phyloP scores from a whole-genome alignment of 1,140 invertebrate species.

The Alviniconcha marisindica region DNA sequence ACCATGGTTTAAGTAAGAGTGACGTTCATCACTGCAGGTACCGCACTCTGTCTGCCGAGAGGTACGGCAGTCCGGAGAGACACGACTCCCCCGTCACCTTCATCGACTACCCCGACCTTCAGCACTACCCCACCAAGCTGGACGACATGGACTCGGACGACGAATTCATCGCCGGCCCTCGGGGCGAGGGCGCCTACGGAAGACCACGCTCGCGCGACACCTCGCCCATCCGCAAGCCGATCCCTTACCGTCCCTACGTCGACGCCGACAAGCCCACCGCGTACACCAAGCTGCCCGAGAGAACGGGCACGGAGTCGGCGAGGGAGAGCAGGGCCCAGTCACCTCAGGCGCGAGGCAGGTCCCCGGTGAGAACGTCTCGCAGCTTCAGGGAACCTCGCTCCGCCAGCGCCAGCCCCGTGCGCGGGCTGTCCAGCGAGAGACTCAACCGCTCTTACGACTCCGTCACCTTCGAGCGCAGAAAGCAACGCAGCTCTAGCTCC shows the following conservation, averaged over 20 bases:
- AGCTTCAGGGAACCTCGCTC: conserved; percentile 4
- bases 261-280: neutral
- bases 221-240: conserved; percentile 4
- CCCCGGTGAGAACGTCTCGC: neutral
- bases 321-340: neutral
- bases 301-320: no score
- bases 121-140: conserved; percentile 55
- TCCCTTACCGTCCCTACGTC: conserved; percentile 17
- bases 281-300: neutral
- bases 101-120: conserved; percentile 59
- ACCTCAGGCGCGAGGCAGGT: neutral
- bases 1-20: no score
- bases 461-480: conserved; percentile 11
- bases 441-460: conserved; percentile 19
- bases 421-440: neutral
- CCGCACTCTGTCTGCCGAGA: conserved; percentile 50
- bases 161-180: conserved; percentile 38
- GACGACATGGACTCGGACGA: conserved; percentile 45
- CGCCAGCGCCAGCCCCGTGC: neutral
- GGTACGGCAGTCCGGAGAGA: conserved; percentile 42
- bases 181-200: neutral
- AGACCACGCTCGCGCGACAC: neutral
- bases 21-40: conserved; percentile 49
- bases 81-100: conserved; percentile 45
- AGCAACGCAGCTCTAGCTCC: neutral